phyloP scores from a whole-genome alignment of 1,140 invertebrate genomes.

The Idris sp. region DNA sequence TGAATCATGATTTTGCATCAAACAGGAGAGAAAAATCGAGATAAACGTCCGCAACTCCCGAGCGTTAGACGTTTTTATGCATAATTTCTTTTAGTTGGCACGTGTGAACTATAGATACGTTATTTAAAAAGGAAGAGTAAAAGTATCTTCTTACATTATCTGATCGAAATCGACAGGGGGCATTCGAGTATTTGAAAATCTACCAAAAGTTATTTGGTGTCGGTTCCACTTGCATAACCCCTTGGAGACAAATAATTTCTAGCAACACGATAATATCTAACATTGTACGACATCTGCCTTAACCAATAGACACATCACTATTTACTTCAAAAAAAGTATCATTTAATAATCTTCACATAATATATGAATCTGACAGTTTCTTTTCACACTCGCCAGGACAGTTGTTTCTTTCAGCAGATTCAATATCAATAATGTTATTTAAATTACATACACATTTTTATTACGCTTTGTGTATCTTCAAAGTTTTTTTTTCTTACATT shows the following conservation, averaged over 20 bases:
- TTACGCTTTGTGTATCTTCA: too few species aligned
- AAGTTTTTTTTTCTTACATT: too few species aligned
- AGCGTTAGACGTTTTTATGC: slow-evolving; percentile 43
- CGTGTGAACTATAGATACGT: slow-evolving; percentile 51
- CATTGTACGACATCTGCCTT: slow-evolving; percentile 37
- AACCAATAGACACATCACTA: slow-evolving; percentile 36
- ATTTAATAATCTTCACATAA: slow-evolving; percentile 44
- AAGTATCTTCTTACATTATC: slow-evolving; percentile 61
- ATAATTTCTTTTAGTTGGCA: slow-evolving; percentile 54
- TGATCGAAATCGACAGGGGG: slow-evolving; percentile 68
- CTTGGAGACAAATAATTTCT: slow-evolving; percentile 71
- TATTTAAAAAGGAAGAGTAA: slow-evolving; percentile 30
- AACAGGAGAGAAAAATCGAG: slow-evolving; percentile 35
- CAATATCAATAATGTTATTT: too few species aligned
- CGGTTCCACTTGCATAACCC: slow-evolving; percentile 66
- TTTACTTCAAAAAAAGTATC: slow-evolving; percentile 52
- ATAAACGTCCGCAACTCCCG: slow-evolving; percentile 19
- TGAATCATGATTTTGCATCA: slow-evolving; percentile 21
- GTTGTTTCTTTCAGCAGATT: too few species aligned
- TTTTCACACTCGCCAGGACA: slow-evolving; percentile 19
- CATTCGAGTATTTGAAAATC: slow-evolving; percentile 50
- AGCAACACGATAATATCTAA: slow-evolving; percentile 61
- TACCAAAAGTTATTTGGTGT: slow-evolving; percentile 38
- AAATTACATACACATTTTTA: too few species aligned
- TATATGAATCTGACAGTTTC: slow-evolving; percentile 6